phyloP scores from a whole-genome alignment of 2,888 invertebrate species.

The Oscheius sp. region DNA sequence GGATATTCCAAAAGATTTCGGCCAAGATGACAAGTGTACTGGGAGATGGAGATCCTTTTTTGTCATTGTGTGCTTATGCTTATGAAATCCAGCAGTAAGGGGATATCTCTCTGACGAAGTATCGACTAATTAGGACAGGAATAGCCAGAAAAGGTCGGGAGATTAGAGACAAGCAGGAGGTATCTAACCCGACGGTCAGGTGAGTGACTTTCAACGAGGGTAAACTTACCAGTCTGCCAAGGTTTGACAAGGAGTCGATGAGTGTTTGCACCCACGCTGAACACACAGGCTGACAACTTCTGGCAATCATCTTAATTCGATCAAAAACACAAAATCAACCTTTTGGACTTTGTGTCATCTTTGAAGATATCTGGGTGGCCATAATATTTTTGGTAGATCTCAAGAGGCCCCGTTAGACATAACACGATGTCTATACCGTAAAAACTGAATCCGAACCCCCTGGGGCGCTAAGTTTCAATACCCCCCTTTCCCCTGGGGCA shows the following conservation, averaged over 20 bases:
- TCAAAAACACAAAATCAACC: not conserved
- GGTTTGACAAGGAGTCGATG: slow-evolving; percentile 23
- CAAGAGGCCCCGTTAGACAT: too few species aligned
- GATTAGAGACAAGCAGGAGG: not conserved
- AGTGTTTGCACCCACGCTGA: slow-evolving; percentile 34
- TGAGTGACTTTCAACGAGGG: not conserved
- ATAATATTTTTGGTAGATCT: too few species aligned
- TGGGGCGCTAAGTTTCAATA: too few species aligned
- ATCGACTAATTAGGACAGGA: not conserved
- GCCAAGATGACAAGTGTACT: not conserved
- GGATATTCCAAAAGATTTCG: too few species aligned
- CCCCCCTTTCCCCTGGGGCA: too few species aligned
- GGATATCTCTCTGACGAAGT: not conserved
- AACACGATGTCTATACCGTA: too few species aligned
- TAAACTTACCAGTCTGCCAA: slow-evolving; percentile 26
- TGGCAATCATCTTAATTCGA: slow-evolving; percentile 29
- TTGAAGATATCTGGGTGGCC: too few species aligned
- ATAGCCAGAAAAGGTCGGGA: not conserved
- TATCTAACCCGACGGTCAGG: not conserved
- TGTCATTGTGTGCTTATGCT: not conserved
- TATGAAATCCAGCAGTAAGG: not conserved
- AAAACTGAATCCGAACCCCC: too few species aligned
- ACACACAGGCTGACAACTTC: slow-evolving; percentile 28
- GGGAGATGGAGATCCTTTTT: not conserved
- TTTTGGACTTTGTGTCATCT: too few species aligned